Evolutionary conservation across 2,797 vertebrate genomes (phyloP).

Genomic region (Sebastes diaconus): DNA sequence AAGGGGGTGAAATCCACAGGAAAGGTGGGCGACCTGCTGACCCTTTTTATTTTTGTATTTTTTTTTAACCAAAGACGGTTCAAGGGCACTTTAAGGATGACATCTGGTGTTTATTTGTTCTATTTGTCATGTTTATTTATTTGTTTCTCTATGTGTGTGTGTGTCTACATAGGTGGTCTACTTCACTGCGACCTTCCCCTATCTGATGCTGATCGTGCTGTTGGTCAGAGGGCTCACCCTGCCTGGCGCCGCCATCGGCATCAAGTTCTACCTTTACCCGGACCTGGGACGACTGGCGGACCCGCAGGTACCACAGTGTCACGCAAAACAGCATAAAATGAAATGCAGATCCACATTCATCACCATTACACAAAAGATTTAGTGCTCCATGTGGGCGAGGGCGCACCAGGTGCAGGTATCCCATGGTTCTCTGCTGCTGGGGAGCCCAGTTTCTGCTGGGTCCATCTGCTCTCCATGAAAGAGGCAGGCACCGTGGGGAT

Average conservation of each 20-base stretch:
- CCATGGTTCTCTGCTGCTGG: slow-evolving; percentile 55
- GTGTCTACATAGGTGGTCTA: slow-evolving; percentile 90
- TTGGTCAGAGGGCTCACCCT: slow-evolving; percentile 93
- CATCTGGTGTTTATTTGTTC: slow-evolving; percentile 32
- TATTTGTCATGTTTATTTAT: not conserved
- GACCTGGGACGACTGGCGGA: slow-evolving; percentile 92
- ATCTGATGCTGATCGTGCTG: slow-evolving; percentile 93
- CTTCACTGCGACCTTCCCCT: slow-evolving; percentile 97
- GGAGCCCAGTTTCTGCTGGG: slow-evolving; percentile 59
- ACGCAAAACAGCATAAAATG: not conserved
- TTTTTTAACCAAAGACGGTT: not conserved
- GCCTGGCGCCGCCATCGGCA: slow-evolving; percentile 91
- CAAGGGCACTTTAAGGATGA: not conserved
- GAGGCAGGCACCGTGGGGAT: slow-evolving; percentile 28
- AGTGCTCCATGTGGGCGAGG: slow-evolving; percentile 3
- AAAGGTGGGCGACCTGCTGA: slow-evolving; percentile 82
- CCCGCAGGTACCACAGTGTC: slow-evolving; percentile 86
- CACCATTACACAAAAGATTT: not conserved
- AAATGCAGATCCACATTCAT: not conserved
- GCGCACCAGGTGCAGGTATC: slow-evolving; percentile 46
- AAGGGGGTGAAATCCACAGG: slow-evolving; percentile 97
- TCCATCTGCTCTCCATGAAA: slow-evolving; percentile 71
- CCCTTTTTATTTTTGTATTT: not conserved
- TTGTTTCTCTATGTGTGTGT: not conserved
- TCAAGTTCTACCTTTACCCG: slow-evolving; percentile 97